Percentiles rank a stretch among this genome's conserved stretches.
phyloP scores from a whole-genome alignment of 1,140 invertebrate genomes.

The Bilobella aurantiaca region DNA sequence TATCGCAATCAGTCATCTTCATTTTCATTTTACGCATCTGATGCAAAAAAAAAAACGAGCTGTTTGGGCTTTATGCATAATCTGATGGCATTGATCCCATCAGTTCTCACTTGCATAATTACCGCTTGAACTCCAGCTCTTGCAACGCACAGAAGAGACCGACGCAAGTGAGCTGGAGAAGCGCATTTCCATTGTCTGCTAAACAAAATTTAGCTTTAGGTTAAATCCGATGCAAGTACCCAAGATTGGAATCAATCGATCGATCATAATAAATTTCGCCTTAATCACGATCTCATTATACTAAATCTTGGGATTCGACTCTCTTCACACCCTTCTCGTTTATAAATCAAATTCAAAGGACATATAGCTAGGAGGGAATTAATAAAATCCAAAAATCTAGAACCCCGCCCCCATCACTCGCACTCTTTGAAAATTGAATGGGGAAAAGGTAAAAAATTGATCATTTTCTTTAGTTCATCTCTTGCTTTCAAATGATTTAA shows the following conservation, averaged over 20 bases:
- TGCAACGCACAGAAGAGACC: too few relatives aligned
- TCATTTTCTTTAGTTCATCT: neutral
- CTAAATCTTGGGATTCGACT: neutral
- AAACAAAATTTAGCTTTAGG: too few relatives aligned
- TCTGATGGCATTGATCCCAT: neutral
- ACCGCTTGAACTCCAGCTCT: too few relatives aligned
- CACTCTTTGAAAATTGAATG: too few relatives aligned
- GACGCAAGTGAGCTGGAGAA: too few relatives aligned
- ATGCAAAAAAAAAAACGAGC: neutral
- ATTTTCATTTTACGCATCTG: neutral
- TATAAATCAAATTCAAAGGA: neutral
- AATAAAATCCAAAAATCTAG: constrained; percentile 4
- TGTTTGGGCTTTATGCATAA: neutral
- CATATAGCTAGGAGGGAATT: neutral
- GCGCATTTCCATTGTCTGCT: too few relatives aligned
- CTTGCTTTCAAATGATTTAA: constrained; percentile 1
- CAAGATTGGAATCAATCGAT: neutral
- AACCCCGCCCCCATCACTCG: neutral
- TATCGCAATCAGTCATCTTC: neutral
- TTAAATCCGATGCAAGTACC: neutral
- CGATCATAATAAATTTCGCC: neutral
- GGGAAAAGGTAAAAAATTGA: neutral
- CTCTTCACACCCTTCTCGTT: neutral
- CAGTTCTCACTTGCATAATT: neutral
- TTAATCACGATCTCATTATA: constrained; percentile 7